These are phyloP conservation scores for Congeria kusceri DNA, from an alignment of 2,888 invertebrate species.

Conservation along the genomic window DNA sequence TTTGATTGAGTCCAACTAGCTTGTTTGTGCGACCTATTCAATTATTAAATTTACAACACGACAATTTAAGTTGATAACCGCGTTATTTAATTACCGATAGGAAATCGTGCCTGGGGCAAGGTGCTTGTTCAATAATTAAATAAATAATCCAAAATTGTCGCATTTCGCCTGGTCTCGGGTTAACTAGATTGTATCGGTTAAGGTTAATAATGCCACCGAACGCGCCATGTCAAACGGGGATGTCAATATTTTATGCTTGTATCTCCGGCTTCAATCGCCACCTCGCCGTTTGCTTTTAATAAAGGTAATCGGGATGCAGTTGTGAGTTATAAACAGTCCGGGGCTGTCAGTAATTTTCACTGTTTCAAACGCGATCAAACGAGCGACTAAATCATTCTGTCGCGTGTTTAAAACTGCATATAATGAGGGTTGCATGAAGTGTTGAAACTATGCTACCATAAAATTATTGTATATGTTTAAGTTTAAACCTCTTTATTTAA, in stretches of 20 bases:
- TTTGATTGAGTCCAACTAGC: not conserved
- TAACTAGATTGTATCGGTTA: constrained; percentile 42
- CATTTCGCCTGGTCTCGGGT: constrained; percentile 22
- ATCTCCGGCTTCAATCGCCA: too few relatives aligned
- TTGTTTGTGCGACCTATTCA: constrained; percentile 17
- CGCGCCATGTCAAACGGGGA: constrained; percentile 10
- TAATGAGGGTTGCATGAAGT: too few relatives aligned
- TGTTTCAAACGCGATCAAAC: too few relatives aligned
- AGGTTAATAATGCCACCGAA: constrained; percentile 19
- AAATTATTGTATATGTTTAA: too few relatives aligned
- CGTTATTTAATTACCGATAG: constrained; percentile 57
- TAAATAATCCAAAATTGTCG: constrained; percentile 48
- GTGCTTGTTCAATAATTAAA: constrained; percentile 35
- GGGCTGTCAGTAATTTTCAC: too few relatives aligned
- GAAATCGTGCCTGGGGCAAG: constrained; percentile 32
- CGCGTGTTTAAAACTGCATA: too few relatives aligned
- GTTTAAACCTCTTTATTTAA: too few relatives aligned
- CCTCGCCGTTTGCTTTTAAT: too few relatives aligned
- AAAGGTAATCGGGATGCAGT: too few relatives aligned
- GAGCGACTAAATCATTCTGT: too few relatives aligned
- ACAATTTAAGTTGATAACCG: constrained; percentile 55
- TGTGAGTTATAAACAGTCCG: too few relatives aligned
- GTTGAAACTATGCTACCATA: too few relatives aligned
- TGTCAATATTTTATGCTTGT: not conserved
- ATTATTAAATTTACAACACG: constrained; percentile 45